Evolutionary conservation across 2,797 vertebrate genomes (phyloP), one percentile per base, ranked within the genome.

Genomic region (Leptatherina wallacei): DNA sequence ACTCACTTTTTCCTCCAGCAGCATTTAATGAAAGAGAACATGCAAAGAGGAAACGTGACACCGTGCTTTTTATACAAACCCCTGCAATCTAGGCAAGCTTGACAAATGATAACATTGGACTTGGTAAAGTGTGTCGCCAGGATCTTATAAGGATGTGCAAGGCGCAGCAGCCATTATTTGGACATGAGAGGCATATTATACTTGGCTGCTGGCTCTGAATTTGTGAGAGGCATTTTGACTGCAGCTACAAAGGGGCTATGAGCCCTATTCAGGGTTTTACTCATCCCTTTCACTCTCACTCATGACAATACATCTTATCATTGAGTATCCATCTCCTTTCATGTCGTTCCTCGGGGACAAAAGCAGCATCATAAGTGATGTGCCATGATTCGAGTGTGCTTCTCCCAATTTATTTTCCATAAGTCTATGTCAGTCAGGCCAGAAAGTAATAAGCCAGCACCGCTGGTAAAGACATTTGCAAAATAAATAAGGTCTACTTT

Each of bases 401-500:
- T 85, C 62, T 77, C 64, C 75, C 80, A 73, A 77, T 91, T 90
- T 84, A 82, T 73, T 83, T 84, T 83, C 81, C 82, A 73, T 72
- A 75, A 73, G 63, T 74, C 71, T 38, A 22, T 77, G 84, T 85
- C 85, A 81, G 71, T 90, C 84, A 76, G 71, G 30, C 78, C 83
- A 66, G 51, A 65, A 79, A 77, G 83, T 76, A 89, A 87, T 84
- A 84, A 83, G 55, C 55, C 76, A 9, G 56, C 8, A 0, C 71
- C 24, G 40, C 84, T 71, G 85, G 71, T 85, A 73, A 85, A 89
- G 81, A 85, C 85, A 81, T 89, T 88, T 85, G 75, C 75, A 81
- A 89, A 89, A 76, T 83, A 91, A 92, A 91, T 84, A 85, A 70
- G 64, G 73, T 67, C 75, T 81, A 59, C 14, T 52, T 62, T 73